Conservation (phyloP, 2,888 invertebrate genomes). For the Brachyptera risi region DNA sequence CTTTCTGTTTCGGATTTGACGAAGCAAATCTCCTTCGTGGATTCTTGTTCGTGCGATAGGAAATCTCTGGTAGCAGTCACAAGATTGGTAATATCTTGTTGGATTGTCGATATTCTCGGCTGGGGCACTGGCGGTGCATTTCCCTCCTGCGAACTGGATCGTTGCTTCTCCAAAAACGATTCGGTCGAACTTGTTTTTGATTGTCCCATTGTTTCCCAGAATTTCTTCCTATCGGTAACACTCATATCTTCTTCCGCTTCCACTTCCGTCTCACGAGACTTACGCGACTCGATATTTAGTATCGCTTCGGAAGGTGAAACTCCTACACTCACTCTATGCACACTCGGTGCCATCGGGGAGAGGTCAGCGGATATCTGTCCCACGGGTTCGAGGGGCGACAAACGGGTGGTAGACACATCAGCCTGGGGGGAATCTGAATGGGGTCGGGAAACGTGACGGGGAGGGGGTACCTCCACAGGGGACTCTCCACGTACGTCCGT, state of each 20-base stretch:
- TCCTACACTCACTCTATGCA: conserved; percentile 25
- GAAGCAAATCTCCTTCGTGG: background rate
- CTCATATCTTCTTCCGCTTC: conserved; percentile 39
- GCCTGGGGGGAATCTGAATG: conserved; percentile 15
- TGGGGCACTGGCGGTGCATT: conserved; percentile 44
- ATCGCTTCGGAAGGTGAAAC: conserved; percentile 25
- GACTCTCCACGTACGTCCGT: conserved; percentile 21
- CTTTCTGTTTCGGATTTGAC: conserved; percentile 28
- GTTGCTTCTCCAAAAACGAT: conserved; percentile 15
- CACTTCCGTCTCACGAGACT: conserved; percentile 7
- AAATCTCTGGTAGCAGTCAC: conserved; percentile 1
- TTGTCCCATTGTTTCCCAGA: conserved; percentile 49
- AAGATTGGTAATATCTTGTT: too few species aligned
- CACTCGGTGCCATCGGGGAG: conserved; percentile 6
- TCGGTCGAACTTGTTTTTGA: conserved; percentile 36
- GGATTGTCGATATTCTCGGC: conserved; percentile 39
- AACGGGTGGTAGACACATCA: conserved; percentile 17
- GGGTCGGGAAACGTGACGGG: conserved; percentile 28
- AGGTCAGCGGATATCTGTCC: conserved; percentile 21
- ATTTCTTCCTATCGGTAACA: conserved; percentile 49
- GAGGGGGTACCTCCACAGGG: conserved; percentile 29
- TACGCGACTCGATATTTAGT: background rate
- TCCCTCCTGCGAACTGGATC: conserved; percentile 42
- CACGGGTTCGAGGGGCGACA: conserved; percentile 23
- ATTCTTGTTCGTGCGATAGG: conserved; percentile 1